Conservation (phyloP, 2,113 vertebrate genomes). For the Semicossyphus pulcher region DNA sequence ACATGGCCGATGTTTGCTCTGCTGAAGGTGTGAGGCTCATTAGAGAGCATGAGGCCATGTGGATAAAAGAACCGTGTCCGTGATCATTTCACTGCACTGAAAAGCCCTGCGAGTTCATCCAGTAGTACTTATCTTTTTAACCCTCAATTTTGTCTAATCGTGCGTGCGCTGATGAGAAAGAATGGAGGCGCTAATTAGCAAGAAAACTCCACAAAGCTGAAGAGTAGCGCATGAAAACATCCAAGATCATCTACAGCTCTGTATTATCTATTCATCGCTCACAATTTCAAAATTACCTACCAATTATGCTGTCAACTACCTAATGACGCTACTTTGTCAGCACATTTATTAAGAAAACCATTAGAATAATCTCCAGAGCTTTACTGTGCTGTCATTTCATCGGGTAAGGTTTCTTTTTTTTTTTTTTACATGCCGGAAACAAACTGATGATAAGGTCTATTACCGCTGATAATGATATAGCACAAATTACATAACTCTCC, state of each 20-base stretch:
- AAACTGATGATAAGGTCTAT: constrained; percentile 56
- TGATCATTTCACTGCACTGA: constrained; percentile 34
- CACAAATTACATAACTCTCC: constrained; percentile 48
- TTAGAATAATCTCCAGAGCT: constrained; percentile 26
- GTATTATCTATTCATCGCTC: constrained; percentile 32
- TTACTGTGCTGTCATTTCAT: constrained; percentile 19
- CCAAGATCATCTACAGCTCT: constrained; percentile 20
- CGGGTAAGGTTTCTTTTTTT: background rate
- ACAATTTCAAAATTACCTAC: constrained; percentile 40
- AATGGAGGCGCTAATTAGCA: constrained; percentile 47
- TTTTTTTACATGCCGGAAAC: constrained; percentile 37
- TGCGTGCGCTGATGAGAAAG: constrained; percentile 16
- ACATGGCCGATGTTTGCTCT: constrained; percentile 72
- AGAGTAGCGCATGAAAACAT: constrained; percentile 35
- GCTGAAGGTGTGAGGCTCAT: constrained; percentile 64
- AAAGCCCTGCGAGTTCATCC: constrained; percentile 30
- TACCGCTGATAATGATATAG: constrained; percentile 36
- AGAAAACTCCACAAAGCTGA: constrained; percentile 9
- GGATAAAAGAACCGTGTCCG: constrained; percentile 47
- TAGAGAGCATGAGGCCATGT: constrained; percentile 49
- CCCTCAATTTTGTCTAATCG: constrained; percentile 23
- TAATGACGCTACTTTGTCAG: constrained; percentile 36
- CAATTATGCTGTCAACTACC: constrained; percentile 47
- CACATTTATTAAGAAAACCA: constrained; percentile 39
- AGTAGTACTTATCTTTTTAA: constrained; percentile 40